phyloP scores from a whole-genome alignment of 2,797 vertebrate genomes.

The Nannoperca australis region DNA sequence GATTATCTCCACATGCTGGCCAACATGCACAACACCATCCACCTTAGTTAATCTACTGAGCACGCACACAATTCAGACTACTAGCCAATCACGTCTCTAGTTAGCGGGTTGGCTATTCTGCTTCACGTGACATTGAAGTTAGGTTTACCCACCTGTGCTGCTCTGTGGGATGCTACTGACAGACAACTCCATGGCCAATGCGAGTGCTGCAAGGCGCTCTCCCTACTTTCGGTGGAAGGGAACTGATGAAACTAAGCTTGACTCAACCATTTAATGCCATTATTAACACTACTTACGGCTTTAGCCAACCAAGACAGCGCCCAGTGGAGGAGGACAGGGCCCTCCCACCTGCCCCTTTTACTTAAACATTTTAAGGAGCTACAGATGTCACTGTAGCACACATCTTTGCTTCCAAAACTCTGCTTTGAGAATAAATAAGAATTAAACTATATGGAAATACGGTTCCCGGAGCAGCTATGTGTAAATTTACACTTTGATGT shows the following conservation, averaged over 20 bases:
- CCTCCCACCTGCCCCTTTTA: constrained; percentile 74
- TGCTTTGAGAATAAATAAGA: constrained; percentile 34
- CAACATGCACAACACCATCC: constrained; percentile 32
- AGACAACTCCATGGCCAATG: constrained; percentile 84
- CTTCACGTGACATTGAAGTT: constrained; percentile 68
- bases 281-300: constrained; percentile 82
- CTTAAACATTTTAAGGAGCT: constrained; percentile 39
- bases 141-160: constrained; percentile 81
- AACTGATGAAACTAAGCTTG: constrained; percentile 73
- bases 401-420: constrained; percentile 42
- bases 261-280: constrained; percentile 81
- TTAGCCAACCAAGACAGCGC: constrained; percentile 82
- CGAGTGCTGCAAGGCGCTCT: constrained; percentile 63
- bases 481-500: constrained; percentile 60
- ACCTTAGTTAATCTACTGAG: constrained; percentile 69
- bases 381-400: constrained; percentile 25
- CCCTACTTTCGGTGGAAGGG: constrained; percentile 67
- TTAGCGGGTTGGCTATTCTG: constrained; percentile 37
- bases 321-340: constrained; percentile 54
- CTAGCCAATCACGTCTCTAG: constrained; percentile 57
- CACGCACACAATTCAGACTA: constrained; percentile 46
- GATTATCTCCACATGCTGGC: constrained; percentile 75
- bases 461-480: constrained; percentile 14
- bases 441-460: constrained; percentile 46
- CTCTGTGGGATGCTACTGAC: constrained; percentile 75